phyloP scores from a whole-genome alignment of 2,888 invertebrate genomes.

The Euplexia lucipara region DNA sequence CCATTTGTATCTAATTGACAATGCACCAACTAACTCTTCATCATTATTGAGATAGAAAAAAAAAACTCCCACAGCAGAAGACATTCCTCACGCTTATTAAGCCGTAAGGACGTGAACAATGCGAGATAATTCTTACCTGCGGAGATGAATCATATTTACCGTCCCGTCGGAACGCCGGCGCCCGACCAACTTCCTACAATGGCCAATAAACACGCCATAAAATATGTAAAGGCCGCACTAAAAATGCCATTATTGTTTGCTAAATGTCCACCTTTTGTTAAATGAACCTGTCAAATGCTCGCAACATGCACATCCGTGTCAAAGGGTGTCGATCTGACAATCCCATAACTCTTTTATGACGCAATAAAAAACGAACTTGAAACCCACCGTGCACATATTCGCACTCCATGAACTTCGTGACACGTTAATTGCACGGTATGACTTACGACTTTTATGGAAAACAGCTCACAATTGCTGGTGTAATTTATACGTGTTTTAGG shows the following conservation, averaged over 20 bases:
- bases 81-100: slow-evolving; percentile 78
- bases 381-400: slow-evolving; percentile 56
- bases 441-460: slow-evolving; percentile 65
- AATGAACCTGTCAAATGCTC: slow-evolving; percentile 86
- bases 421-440: slow-evolving; percentile 75
- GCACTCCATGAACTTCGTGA: slow-evolving; percentile 70
- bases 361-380: slow-evolving; percentile 63
- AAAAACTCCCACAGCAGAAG: slow-evolving; percentile 38
- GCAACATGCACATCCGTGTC: slow-evolving; percentile 69
- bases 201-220: slow-evolving; percentile 90
- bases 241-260: slow-evolving; percentile 87
- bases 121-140: slow-evolving; percentile 81
- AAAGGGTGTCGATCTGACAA: slow-evolving; percentile 66
- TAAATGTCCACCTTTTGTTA: slow-evolving; percentile 88
- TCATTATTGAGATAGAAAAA: slow-evolving; percentile 28
- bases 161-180: slow-evolving; percentile 77
- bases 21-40: slow-evolving; percentile 20
- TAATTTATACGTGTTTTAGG: slow-evolving; percentile 73
- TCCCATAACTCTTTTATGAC: slow-evolving; percentile 62
- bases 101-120: slow-evolving; percentile 79
- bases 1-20: slow-evolving; percentile 31
- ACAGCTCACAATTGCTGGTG: slow-evolving; percentile 59
- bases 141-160: slow-evolving; percentile 87
- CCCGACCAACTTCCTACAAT: slow-evolving; percentile 81
- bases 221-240: slow-evolving; percentile 87